Conservation (phyloP, 2,888 invertebrate genomes). For the Aporophyla nigra region DNA sequence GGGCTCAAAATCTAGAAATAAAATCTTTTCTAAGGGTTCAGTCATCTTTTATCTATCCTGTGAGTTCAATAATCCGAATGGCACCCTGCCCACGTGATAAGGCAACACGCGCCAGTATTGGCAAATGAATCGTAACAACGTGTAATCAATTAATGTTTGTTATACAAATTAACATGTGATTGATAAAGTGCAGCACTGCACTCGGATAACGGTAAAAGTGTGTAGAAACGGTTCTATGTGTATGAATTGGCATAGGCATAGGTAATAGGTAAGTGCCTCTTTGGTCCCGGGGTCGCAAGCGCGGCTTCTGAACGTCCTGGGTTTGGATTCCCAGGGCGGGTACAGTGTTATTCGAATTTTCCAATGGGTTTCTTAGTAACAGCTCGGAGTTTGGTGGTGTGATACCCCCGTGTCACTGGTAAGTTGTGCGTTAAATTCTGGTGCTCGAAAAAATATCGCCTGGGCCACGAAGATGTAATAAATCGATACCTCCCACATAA, state of each 20-base stretch:
- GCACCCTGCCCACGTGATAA: constrained; percentile 11
- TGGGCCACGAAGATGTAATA: neutral
- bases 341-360: no score
- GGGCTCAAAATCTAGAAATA: neutral
- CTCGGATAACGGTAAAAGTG: constrained; percentile 29
- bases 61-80: constrained; percentile 5
- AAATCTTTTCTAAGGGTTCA: neutral
- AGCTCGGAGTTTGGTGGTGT: no score
- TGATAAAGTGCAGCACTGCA: constrained; percentile 32
- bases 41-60: neutral
- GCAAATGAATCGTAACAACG: constrained; percentile 27
- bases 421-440: no score
- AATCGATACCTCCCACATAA: no score
- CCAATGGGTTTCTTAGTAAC: no score
- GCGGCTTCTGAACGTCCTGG: no score
- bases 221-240: constrained; percentile 9
- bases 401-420: no score
- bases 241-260: neutral
- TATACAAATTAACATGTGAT: constrained; percentile 41
- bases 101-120: constrained; percentile 56
- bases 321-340: no score
- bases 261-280: neutral
- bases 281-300: no score
- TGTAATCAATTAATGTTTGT: constrained; percentile 57
- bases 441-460: no score